These are phyloP conservation scores for Drosophila chauvacae DNA, from an alignment of 1,140 invertebrate genomes.

Conservation along the genomic window DNA sequence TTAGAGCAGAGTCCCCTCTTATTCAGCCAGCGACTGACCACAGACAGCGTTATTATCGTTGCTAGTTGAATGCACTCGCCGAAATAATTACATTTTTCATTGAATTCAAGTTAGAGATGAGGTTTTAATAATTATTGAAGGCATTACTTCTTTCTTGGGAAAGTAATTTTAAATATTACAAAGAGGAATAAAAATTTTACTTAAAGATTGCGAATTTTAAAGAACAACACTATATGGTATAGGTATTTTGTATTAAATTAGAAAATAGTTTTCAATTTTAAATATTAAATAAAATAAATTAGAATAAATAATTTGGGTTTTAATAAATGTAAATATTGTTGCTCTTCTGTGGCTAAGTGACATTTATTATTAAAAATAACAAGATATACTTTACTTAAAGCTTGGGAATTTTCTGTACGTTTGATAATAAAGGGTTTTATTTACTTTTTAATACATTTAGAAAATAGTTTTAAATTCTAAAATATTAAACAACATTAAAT, in stretches of 20 bases:
- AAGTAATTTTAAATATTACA: too few relatives aligned
- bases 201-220: background rate
- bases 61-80: slow-evolving; percentile 5
- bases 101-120: too few relatives aligned
- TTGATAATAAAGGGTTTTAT: too few relatives aligned
- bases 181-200: background rate
- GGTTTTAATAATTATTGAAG: background rate
- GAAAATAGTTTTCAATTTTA: background rate
- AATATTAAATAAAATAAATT: background rate
- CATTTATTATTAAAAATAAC: too few relatives aligned
- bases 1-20: slow-evolving; percentile 18
- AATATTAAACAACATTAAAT: background rate
- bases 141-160: background rate
- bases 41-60: slow-evolving; percentile 49
- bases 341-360: too few relatives aligned
- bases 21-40: slow-evolving; percentile 27
- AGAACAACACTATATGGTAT: background rate
- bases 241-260: background rate
- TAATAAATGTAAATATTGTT: too few relatives aligned
- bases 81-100: background rate
- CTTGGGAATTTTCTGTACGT: too few relatives aligned
- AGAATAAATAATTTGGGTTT: too few relatives aligned
- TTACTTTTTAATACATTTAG: too few relatives aligned
- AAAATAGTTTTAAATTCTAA: background rate
- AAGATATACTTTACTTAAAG: too few relatives aligned